phyloP scores from a whole-genome alignment of 2,113 vertebrate species.

The Prinia subflava region DNA sequence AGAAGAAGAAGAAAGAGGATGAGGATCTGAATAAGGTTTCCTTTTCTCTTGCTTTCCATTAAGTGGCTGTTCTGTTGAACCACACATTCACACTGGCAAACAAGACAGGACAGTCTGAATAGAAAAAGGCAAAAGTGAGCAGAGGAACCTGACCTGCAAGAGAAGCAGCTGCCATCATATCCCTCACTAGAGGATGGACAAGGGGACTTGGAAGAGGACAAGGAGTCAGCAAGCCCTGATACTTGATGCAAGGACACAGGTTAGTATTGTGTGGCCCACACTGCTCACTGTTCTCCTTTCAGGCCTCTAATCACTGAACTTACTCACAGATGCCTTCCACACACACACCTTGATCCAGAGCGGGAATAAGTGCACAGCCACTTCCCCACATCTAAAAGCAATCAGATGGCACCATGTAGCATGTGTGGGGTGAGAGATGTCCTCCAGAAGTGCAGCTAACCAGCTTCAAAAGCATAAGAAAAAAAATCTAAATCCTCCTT shows the following conservation, averaged over 20 bases:
- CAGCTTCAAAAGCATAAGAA: constrained; percentile 26
- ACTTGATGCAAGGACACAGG: not conserved
- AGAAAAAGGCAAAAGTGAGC: not conserved
- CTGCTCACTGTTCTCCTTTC: not conserved
- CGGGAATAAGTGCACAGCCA: not conserved
- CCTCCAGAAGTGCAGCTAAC: not conserved
- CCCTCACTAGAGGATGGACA: not conserved
- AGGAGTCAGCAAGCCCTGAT: not conserved
- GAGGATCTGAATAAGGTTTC: not conserved
- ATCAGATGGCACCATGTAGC: not conserved
- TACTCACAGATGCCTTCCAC: not conserved
- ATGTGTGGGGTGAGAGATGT: not conserved
- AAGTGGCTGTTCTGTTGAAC: not conserved
- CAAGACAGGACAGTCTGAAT: not conserved
- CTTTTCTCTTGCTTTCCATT: not conserved
- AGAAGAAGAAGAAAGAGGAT: not conserved
- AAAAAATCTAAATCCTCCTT: not conserved
- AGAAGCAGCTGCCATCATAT: not conserved
- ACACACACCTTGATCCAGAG: not conserved
- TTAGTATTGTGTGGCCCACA: not conserved
- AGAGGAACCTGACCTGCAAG: not conserved
- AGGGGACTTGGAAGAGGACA: not conserved
- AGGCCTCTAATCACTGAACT: not conserved
- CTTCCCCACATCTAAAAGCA: not conserved
- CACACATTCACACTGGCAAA: not conserved